A percentile compares a stretch with the other conserved stretches of the same genome.
Conservation (phyloP, 2,113 vertebrate species). For the Corythoichthys intestinalis region DNA sequence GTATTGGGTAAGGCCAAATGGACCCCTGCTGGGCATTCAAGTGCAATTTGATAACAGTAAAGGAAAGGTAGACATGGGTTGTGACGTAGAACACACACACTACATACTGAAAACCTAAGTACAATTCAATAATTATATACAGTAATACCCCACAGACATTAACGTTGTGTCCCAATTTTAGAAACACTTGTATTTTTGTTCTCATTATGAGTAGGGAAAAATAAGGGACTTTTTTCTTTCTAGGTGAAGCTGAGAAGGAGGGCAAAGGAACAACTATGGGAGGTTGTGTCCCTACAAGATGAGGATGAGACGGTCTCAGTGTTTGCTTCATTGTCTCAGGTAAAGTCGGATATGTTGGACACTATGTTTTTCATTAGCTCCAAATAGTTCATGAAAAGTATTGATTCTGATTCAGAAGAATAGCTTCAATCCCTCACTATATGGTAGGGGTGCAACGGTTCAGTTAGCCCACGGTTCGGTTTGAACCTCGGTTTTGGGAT, state of each 20-base stretch:
- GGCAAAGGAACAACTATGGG: constrained; percentile 57
- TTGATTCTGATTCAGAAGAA: neutral
- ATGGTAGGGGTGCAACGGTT: neutral
- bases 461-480: no score
- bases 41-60: no score
- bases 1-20: no score
- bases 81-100: no score
- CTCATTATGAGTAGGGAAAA: neutral
- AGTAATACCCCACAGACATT: no score
- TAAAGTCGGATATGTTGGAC: neutral
- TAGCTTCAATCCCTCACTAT: neutral
- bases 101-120: no score
- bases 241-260: constrained; percentile 66
- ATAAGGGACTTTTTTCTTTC: neutral
- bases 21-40: no score
- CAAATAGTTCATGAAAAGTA: neutral
- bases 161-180: no score
- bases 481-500: no score
- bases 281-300: constrained; percentile 55
- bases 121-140: no score
- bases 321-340: constrained; percentile 26
- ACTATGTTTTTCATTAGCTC: neutral
- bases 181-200: neutral
- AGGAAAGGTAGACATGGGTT: no score
- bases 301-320: neutral